Evolutionary conservation across 2,113 vertebrate genomes (phyloP).

Genomic region (Mesitornis unicolor): DNA sequence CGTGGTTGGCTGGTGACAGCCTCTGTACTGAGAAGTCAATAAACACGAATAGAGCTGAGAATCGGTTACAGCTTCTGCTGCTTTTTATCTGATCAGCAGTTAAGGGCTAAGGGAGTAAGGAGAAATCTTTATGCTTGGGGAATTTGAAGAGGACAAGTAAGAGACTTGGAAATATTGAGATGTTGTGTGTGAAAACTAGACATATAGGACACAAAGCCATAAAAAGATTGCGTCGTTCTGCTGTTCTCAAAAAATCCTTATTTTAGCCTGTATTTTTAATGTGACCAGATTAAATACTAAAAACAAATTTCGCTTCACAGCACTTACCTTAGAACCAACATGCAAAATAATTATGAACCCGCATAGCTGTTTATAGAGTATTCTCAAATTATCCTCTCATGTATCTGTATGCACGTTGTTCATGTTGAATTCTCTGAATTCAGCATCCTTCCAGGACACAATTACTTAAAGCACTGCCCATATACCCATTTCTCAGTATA

Average conservation of each 20-base stretch:
- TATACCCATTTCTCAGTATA: not conserved
- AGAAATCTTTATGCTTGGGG: not conserved
- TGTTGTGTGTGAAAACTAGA: not conserved
- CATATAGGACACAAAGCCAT: not conserved
- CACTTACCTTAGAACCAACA: not conserved
- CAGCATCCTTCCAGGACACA: not conserved
- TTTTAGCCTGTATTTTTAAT: not conserved
- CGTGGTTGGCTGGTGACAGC: not conserved
- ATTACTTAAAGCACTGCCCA: not conserved
- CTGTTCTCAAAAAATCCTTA: not conserved
- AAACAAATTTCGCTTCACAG: not conserved
- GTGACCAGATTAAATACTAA: not conserved
- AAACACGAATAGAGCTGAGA: not conserved
- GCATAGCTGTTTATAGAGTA: not conserved
- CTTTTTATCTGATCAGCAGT: not conserved
- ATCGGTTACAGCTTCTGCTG: not conserved
- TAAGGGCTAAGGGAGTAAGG: not conserved
- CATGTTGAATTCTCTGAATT: not conserved
- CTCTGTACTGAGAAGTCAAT: not conserved
- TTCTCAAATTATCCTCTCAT: not conserved
- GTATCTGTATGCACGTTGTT: not conserved
- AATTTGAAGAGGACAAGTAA: not conserved
- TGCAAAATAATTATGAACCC: not conserved
- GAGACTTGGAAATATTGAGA: not conserved
- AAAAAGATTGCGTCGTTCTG: not conserved